Percentiles rank a stretch among this genome's conserved stretches.
Evolutionary conservation across 2,797 vertebrate genomes (phyloP).

Genomic region (Vultur gryphus): DNA sequence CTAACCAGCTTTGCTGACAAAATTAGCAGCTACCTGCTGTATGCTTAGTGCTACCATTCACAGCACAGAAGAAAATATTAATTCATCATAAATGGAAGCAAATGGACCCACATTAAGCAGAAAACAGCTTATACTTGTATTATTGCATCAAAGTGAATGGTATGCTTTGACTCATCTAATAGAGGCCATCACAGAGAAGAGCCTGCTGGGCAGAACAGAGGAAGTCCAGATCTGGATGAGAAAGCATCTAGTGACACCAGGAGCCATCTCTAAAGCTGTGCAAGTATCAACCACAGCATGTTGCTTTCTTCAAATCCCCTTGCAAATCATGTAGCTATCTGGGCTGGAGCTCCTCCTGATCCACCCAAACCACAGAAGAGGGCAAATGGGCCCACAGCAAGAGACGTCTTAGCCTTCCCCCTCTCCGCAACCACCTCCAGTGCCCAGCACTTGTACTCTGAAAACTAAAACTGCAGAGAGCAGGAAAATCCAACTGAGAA

Average conservation of each 20-base stretch:
- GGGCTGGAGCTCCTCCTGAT: not conserved
- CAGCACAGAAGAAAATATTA: not conserved
- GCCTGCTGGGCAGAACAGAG: not conserved
- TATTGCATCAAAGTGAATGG: not conserved
- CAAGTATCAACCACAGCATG: not conserved
- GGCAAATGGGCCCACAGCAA: not conserved
- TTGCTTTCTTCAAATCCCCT: not conserved
- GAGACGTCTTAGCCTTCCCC: not conserved
- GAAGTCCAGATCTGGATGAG: not conserved
- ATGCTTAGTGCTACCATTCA: not conserved
- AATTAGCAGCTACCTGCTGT: constrained; percentile 50
- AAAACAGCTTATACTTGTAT: not conserved
- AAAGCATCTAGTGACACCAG: constrained; percentile 2
- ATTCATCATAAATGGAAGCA: constrained; percentile 6
- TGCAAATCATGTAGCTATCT: not conserved
- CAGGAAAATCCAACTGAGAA: not conserved
- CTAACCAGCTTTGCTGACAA: constrained; percentile 1
- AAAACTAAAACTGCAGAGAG: not conserved
- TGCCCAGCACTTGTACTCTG: not conserved
- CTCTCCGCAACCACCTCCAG: not conserved
- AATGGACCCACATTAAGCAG: not conserved
- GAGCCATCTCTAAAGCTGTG: not conserved
- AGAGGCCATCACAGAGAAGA: not conserved
- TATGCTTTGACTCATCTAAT: constrained; percentile 29
- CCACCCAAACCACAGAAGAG: not conserved